phyloP scores from a whole-genome alignment of 1,140 invertebrate genomes.

The Megalopta genalis region DNA sequence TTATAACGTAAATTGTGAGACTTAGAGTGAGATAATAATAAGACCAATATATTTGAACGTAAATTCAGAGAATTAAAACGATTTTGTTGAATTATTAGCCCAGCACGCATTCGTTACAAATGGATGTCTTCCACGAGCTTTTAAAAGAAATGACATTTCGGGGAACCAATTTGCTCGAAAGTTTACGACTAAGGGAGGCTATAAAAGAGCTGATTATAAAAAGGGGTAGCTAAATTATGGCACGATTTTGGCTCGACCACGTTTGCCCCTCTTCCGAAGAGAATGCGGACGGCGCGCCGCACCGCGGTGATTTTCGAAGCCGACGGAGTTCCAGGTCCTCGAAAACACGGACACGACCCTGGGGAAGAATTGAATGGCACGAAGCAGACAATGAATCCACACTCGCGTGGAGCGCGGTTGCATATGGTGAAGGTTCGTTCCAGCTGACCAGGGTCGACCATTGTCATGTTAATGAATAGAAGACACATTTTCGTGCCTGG shows the following conservation, averaged over 20 bases:
- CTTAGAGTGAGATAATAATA: too few species aligned
- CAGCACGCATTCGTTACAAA: too few species aligned
- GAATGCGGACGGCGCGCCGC: too few species aligned
- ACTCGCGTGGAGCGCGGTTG: slow-evolving; percentile 52
- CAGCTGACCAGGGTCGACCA: slow-evolving; percentile 65
- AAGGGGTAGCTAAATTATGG: not conserved
- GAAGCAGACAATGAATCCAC: slow-evolving; percentile 60
- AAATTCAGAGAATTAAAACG: too few species aligned
- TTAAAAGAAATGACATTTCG: too few species aligned
- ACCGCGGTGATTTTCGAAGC: not conserved
- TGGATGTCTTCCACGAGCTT: too few species aligned
- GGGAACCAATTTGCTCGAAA: too few species aligned
- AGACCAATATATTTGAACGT: too few species aligned
- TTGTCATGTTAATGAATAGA: slow-evolving; percentile 58
- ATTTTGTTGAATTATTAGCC: too few species aligned
- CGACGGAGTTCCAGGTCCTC: slow-evolving; percentile 24
- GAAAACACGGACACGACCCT: slow-evolving; percentile 56
- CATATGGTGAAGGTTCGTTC: slow-evolving; percentile 59
- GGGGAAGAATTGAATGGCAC: slow-evolving; percentile 67
- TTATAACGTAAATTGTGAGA: too few species aligned
- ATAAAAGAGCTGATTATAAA: too few species aligned
- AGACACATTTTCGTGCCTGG: slow-evolving; percentile 30
- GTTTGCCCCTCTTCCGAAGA: not conserved
- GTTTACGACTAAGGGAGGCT: too few species aligned
- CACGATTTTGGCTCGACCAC: not conserved